Base-by-base conservation (phyloP, 2,888 invertebrate genomes). In the Zele albiditarsus region DNA sequence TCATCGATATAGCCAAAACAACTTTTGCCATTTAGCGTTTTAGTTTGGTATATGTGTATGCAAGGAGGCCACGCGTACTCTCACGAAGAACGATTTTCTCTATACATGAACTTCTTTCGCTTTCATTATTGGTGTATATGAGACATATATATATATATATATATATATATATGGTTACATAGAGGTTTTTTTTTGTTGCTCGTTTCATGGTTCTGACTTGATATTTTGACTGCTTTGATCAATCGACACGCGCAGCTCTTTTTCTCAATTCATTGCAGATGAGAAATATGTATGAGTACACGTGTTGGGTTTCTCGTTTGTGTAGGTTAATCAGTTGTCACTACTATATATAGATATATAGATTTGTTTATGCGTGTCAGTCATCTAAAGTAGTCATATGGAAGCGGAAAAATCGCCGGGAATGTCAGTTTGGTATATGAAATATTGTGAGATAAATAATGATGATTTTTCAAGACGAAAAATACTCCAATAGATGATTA, bases 1-100 rank as follows among this genome's bases (percentile, higher is more conserved):
- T 25, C 53, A 31, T 42, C 23, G 68, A 31, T 20, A 31, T 33
- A 58, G 58, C 53, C 69, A 27, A 20, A 53, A 58, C 69, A 20
- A 38, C 53, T 53, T 53, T 33, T 69, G 33, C 10, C 58, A 58
- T 38, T 57, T 58, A 38, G 20, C 27, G 28, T 42, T 38, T 62
- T 49, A 62, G 60, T 62, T 62, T 62, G 33, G 53, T 53, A 53
- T 53, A 20, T 8, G 8, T 20, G n/a, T 23, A 20, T 23, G 20
- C 53, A 49, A 53, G 28, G 62, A 20, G 46, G 71, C 25, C 71
- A 63, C 31, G 60, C 62, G 71, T 62, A 62, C 53, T 53, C 53
- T 53, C 20, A 53, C n/a, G 10, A 53, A 53, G 2, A 12, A 38
- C 38, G 2, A 38, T 38, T 38, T 38, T 12, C 20, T 20, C 5